Base-by-base conservation (phyloP, 2,888 invertebrate species). In the Parthenolecanium corni region DNA sequence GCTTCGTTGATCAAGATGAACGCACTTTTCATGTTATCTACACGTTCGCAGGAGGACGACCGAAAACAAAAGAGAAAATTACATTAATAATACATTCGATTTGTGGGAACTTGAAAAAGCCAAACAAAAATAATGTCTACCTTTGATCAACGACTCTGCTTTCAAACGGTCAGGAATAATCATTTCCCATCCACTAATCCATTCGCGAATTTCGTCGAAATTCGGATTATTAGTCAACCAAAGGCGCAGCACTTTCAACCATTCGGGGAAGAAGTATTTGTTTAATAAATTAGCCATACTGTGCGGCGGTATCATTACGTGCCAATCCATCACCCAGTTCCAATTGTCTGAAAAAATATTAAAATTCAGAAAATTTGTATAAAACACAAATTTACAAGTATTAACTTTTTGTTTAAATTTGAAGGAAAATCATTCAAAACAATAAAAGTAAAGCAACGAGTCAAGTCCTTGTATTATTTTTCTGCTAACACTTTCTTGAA, bases 301-400 rank as follows among this genome's bases (percentile, higher is more conserved):
- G 0, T 83, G 79, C 0, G 82, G 74, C 1, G 92, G 88, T 49
- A 95, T 76, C 71, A 97, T 76, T 67, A 90, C 90, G 67, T 82
- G 77, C 98, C 98, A 98, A 65, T 89, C 85, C 79, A 92, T 88
- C 25, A 95, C 89, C 87, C 93, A 95, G 68, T 87, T 80, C 94
- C 95, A 95, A 0, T 86, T 83, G 71, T 93, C 93, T 84, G 75
- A 11, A 71, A 71, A 65, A 51, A 31, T 16, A 36, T 52, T 23
- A 49, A 56, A 57, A 6, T n/a, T 23, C 4, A 49, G 6, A 31
- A 9, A 12, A 38, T 38, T 38, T 12, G 12, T 12, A 38, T 38
- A 38, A 38, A 38, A 38, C 9, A 12, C 12, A 12, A 9, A 38
- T 12, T 38, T 12, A 38, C 9, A 12, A 12, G 9, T 12, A 9